These are phyloP conservation scores for Formica selysi DNA, from an alignment of 1,140 invertebrate genomes.

Conservation along the genomic window DNA sequence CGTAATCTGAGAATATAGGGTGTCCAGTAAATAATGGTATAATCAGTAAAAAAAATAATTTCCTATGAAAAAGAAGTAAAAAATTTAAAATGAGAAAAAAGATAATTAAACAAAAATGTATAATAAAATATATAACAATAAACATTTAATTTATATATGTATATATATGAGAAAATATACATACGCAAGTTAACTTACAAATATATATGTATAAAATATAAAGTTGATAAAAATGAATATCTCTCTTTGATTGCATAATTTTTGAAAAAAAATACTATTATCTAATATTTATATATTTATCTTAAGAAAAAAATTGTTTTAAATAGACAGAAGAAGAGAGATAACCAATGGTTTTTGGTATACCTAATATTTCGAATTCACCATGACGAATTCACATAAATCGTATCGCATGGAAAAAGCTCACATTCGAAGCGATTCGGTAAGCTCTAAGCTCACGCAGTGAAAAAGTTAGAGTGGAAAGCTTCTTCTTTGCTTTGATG, in stretches of 20 bases:
- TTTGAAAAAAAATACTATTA: not conserved
- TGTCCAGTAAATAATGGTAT: not conserved
- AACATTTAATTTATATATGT: not conserved
- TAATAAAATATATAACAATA: not conserved
- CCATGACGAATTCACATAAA: not conserved
- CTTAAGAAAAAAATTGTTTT: not conserved
- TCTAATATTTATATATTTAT: not conserved
- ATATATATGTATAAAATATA: not conserved
- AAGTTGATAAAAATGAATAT: not conserved
- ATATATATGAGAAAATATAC: no score
- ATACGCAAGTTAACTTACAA: no score
- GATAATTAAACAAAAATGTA: not conserved
- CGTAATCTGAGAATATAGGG: not conserved
- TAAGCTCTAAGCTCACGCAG: constrained; percentile 20
- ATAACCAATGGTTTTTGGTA: not conserved
- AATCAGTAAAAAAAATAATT: not conserved
- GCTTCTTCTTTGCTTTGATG: constrained; percentile 35
- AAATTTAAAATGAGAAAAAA: not conserved
- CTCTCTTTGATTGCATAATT: not conserved
- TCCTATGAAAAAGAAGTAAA: not conserved
- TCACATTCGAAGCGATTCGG: constrained; percentile 7
- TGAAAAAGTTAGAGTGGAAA: constrained; percentile 23
- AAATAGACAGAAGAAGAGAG: no score
- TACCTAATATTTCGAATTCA: not conserved
- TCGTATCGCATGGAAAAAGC: not conserved